Base-by-base conservation (phyloP, 64 coral and sea anemone species). In the Pocillopora damicornis region DNA sequence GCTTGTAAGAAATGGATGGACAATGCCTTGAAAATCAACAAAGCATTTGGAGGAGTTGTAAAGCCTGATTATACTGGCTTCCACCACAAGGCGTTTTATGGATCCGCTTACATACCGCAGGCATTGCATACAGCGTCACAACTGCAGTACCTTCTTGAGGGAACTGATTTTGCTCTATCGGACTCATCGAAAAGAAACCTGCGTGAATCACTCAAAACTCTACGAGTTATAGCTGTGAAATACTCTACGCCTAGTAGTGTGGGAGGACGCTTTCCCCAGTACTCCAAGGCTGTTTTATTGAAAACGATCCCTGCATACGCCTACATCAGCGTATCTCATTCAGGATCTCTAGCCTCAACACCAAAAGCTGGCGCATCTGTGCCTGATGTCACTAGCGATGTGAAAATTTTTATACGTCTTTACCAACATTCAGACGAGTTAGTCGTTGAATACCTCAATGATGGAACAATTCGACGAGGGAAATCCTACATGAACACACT, bases 21-120 rank as follows among this genome's bases (percentile, higher is more conserved):
- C 1, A 73, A 88, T n/a, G 58, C 77, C 26, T 30, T 92, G 63
- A 73, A 58, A 36, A 72, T 92, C n/a, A 92, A 87, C 58, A 88
- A 80, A 81, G 91, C 63, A 7, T 58, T 92, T 10, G 83, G 84
- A 18, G 86, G 91, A 35, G 18, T 92, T 13, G 51, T 92, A 63
- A 92, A 92, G 61, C 91, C 91, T n/a, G 91, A 92, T 61, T 92
- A 80, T 37, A 88, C 91, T 35, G 78, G 62, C 74, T 92, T 92
- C 75, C 91, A 92, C 61, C 91, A 88, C 64, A 69, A 81, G 37
- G 79, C 75, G 9, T 88, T 92, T 22, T 92, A 92, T 67, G 91
- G 75, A 20, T 79, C 85, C 23, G 91, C 63, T 1, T 92, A 92
- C 25, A 65, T 79, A 14, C 77, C 85, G 14, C 62, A 81, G 7